phyloP scores from a whole-genome alignment of 2,888 invertebrate species.

The Cyaniris semiargus region DNA sequence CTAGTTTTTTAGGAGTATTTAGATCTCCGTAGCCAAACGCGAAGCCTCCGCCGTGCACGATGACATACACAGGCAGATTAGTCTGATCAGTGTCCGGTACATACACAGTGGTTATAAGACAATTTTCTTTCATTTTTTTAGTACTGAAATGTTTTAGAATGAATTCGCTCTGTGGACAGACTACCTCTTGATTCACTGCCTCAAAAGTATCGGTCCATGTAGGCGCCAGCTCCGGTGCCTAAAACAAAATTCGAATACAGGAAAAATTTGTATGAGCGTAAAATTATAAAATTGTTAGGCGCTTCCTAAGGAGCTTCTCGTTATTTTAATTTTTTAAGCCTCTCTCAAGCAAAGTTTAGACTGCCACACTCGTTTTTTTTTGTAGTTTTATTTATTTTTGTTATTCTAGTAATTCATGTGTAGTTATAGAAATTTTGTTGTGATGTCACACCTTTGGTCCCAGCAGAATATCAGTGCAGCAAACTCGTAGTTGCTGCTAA shows the following conservation, averaged over 20 bases:
- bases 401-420: too few species aligned
- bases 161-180: conserved; percentile 46
- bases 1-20: conserved; percentile 43
- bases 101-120: conserved; percentile 46
- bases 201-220: conserved; percentile 47
- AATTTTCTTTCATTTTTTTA: conserved; percentile 44
- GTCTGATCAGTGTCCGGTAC: conserved; percentile 44
- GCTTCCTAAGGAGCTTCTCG: neutral
- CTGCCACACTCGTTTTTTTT: too few species aligned
- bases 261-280: neutral
- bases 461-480: too few species aligned
- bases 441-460: too few species aligned
- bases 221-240: conserved; percentile 52
- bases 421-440: too few species aligned
- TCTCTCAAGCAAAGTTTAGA: too few species aligned
- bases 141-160: neutral
- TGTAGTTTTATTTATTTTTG: too few species aligned
- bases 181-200: conserved; percentile 45
- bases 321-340: too few species aligned
- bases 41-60: conserved; percentile 67
- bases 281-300: neutral
- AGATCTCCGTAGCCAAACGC: conserved; percentile 54
- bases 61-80: conserved; percentile 59
- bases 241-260: conserved; percentile 14
- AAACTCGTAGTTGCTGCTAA: too few species aligned